Percentiles rank a stretch among this genome's conserved stretches.
These are phyloP conservation scores for Drosophila mauritiana DNA, from an alignment of 1,140 invertebrate species.

Conservation along the genomic window DNA sequence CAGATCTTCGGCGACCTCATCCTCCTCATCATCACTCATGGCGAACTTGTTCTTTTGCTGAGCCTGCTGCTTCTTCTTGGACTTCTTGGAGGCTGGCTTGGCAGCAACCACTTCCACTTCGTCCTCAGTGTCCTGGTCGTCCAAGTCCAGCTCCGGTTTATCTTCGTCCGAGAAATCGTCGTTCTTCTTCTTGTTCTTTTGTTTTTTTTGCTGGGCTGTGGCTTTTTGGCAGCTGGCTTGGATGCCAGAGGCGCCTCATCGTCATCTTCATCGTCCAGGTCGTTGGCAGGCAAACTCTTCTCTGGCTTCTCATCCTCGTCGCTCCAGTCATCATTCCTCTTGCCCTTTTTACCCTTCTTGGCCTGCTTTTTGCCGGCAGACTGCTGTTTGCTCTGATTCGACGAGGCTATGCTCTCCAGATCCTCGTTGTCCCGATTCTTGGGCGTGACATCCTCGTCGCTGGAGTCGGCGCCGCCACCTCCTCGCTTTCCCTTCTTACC, in stretches of 20 bases:
- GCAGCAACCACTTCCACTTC: constrained; percentile 28
- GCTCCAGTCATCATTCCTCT: constrained; percentile 75
- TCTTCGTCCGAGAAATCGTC: constrained; percentile 63
- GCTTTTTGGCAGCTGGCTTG: constrained; percentile 63
- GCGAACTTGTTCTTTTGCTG: constrained; percentile 69
- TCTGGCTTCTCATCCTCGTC: constrained; percentile 81
- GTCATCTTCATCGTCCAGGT: constrained; percentile 31
- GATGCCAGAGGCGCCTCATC: not conserved
- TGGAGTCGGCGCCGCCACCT: constrained; percentile 68
- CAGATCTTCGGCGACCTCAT: constrained; percentile 33
- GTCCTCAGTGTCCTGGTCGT: constrained; percentile 33
- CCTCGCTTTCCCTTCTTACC: constrained; percentile 77
- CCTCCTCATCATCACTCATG: constrained; percentile 57
- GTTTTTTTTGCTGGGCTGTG: constrained; percentile 75
- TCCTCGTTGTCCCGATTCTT: constrained; percentile 85
- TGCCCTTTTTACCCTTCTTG: constrained; percentile 79
- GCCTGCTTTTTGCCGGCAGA: constrained; percentile 49
- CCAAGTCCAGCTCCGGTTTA: constrained; percentile 31
- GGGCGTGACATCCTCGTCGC: constrained; percentile 63
- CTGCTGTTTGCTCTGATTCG: constrained; percentile 86
- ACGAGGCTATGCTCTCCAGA: constrained; percentile 84
- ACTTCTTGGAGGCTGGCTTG: constrained; percentile 65
- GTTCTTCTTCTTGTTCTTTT: constrained; percentile 78
- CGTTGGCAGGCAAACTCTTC: constrained; percentile 43
- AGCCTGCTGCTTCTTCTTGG: constrained; percentile 65